Conservation (phyloP, 2,113 vertebrate species). For the Nannospalax galili region DNA sequence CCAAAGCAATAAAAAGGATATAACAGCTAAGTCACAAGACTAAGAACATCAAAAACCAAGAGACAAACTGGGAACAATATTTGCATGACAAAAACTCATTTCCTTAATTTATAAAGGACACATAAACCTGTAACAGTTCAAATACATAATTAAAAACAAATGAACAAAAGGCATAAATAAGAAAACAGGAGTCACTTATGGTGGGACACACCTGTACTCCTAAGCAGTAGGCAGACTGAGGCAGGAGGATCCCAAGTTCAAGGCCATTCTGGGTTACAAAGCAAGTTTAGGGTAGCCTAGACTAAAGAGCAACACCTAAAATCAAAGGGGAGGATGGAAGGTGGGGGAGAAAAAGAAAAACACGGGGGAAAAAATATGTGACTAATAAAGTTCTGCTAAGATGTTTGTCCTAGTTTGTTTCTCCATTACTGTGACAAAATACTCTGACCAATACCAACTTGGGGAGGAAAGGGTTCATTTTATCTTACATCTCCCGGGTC, state of each 20-base stretch:
- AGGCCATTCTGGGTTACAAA: background rate
- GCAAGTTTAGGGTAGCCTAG: background rate
- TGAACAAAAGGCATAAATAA: background rate
- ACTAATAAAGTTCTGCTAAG: constrained; percentile 34
- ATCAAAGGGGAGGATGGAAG: background rate
- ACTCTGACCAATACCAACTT: too few species aligned
- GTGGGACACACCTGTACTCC: background rate
- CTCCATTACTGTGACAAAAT: too few species aligned
- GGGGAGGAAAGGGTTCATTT: too few species aligned
- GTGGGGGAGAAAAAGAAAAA: background rate
- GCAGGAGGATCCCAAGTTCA: background rate
- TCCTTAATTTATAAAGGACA: constrained; percentile 21
- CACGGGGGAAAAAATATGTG: background rate
- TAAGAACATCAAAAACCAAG: background rate
- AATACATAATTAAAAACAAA: background rate
- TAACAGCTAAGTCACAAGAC: constrained; percentile 23
- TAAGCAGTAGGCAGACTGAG: background rate
- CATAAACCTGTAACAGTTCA: background rate
- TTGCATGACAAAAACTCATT: background rate
- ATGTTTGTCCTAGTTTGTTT: too few species aligned
- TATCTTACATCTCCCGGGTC: too few species aligned
- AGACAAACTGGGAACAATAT: constrained; percentile 3
- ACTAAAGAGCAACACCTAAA: background rate
- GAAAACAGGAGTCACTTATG: background rate
- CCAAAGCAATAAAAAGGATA: background rate